Percentiles rank a stretch among this genome's conserved stretches.
phyloP scores from a whole-genome alignment of 1,140 invertebrate genomes.

The Drosophila lacteicornis region DNA sequence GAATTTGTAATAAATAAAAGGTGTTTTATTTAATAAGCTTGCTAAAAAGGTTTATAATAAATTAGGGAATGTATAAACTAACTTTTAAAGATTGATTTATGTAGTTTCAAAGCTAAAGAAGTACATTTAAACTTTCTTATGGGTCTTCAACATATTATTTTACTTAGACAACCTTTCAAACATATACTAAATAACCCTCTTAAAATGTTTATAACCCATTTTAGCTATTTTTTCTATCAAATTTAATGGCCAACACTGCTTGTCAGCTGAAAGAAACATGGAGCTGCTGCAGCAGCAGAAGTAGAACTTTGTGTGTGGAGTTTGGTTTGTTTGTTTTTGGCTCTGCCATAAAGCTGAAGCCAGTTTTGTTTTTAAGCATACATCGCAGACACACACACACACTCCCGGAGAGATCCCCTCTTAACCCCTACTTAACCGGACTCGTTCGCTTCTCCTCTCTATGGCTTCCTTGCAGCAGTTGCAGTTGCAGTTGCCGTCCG shows the following conservation, averaged over 20 bases:
- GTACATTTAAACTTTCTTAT: background rate
- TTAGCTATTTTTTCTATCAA: background rate
- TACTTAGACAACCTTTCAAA: background rate
- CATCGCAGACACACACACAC: constrained; percentile 12
- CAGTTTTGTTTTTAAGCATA: constrained; percentile 73
- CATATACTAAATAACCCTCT: too few relatives aligned
- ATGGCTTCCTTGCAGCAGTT: constrained; percentile 56
- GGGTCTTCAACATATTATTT: background rate
- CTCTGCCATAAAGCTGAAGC: constrained; percentile 76
- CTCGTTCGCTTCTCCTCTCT: constrained; percentile 17
- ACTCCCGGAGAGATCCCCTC: constrained; percentile 6
- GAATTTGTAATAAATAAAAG: too few relatives aligned
- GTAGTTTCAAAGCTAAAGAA: background rate
- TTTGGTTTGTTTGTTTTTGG: constrained; percentile 75
- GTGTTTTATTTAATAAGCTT: accelerated
- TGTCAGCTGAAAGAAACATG: constrained; percentile 15
- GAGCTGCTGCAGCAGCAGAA: constrained; percentile 26
- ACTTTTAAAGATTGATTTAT: background rate
- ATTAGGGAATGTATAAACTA: accelerated
- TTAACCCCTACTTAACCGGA: constrained; percentile 31
- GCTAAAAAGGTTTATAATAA: background rate
- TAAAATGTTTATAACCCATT: background rate
- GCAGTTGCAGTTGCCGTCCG: constrained; percentile 38
- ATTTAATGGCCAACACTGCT: constrained; percentile 11
- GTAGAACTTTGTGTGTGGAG: constrained; percentile 51